phyloP scores from a whole-genome alignment of 2,113 vertebrate species.

The Falco punctatus region DNA sequence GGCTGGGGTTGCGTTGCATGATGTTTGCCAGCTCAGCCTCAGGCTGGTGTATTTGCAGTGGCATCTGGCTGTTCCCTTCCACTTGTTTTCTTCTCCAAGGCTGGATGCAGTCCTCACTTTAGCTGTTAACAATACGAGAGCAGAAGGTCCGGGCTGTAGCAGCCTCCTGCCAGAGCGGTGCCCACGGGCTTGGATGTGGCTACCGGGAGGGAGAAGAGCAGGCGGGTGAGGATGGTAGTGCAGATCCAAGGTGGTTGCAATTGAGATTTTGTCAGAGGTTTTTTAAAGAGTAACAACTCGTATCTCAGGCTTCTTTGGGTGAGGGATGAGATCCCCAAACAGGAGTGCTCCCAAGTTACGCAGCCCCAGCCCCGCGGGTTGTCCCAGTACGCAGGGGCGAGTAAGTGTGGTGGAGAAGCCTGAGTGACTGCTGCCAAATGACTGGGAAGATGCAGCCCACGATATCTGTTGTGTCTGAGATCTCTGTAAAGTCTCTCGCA shows the following conservation, averaged over 20 bases:
- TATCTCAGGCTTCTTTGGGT: not conserved
- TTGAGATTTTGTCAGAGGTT: not conserved
- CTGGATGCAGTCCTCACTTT: not conserved
- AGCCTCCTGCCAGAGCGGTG: not conserved
- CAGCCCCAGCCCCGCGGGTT: not conserved
- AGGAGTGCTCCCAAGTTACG: not conserved
- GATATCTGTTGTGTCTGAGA: slow-evolving; percentile 58
- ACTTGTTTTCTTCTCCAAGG: not conserved
- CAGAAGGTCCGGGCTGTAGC: not conserved
- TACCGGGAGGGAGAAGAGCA: not conserved
- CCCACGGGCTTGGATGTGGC: rapidly evolving
- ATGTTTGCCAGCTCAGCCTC: not conserved
- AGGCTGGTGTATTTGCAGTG: not conserved
- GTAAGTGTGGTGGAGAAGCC: not conserved
- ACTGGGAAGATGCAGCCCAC: slow-evolving; percentile 50
- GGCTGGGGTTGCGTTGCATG: rapidly evolving
- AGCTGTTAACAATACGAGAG: not conserved
- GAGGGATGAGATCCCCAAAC: not conserved
- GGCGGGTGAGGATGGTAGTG: not conserved
- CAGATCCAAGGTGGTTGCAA: not conserved
- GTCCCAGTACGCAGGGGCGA: not conserved
- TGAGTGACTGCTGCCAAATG: not conserved
- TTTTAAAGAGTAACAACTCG: not conserved
- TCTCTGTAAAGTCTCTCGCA: slow-evolving; percentile 53
- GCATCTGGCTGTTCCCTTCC: not conserved